A percentile compares a stretch with the other conserved stretches of the same genome.
These are phyloP conservation scores for Pachymerium ferrugineum DNA, from an alignment of 2,888 invertebrate genomes.

Conservation along the genomic window DNA sequence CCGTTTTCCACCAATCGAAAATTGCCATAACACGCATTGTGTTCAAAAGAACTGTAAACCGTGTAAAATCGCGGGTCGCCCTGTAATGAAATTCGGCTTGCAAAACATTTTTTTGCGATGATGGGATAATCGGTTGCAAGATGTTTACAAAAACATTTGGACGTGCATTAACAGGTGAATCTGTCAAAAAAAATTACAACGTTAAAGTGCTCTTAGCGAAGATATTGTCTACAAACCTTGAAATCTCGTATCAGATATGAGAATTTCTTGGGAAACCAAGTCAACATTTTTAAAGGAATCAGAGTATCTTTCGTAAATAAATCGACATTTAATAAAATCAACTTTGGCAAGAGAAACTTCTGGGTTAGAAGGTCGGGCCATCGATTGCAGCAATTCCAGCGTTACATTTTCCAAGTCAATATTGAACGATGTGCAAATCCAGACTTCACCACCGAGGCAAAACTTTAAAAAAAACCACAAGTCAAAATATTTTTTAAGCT, in stretches of 20 bases:
- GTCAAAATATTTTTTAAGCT: background rate
- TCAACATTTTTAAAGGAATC: constrained; percentile 88
- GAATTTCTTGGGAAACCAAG: constrained; percentile 83
- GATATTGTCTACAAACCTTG: constrained; percentile 36
- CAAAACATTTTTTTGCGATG: constrained; percentile 40
- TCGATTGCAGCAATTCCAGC: constrained; percentile 54
- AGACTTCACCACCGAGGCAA: constrained; percentile 50
- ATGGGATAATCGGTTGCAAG: constrained; percentile 62
- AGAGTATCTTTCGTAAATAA: constrained; percentile 78
- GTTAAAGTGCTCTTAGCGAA: background rate
- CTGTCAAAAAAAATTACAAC: constrained; percentile 37
- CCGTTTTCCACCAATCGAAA: constrained; percentile 86
- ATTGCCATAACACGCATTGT: constrained; percentile 92
- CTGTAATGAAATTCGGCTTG: constrained; percentile 53
- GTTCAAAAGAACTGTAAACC: constrained; percentile 83
- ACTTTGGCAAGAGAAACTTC: constrained; percentile 64
- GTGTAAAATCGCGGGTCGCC: constrained; percentile 59
- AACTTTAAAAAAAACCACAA: constrained; percentile 32
- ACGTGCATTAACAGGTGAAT: constrained; percentile 62
- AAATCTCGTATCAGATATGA: constrained; percentile 68
- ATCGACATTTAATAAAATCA: constrained; percentile 82
- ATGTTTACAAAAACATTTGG: constrained; percentile 85
- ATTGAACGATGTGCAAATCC: constrained; percentile 72
- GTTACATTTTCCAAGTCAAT: constrained; percentile 82
- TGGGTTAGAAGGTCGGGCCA: background rate